Percentiles rank a stretch among this genome's conserved stretches.
Evolutionary conservation across 2,113 vertebrate genomes (phyloP).

Genomic region (Tinamus guttatus): DNA sequence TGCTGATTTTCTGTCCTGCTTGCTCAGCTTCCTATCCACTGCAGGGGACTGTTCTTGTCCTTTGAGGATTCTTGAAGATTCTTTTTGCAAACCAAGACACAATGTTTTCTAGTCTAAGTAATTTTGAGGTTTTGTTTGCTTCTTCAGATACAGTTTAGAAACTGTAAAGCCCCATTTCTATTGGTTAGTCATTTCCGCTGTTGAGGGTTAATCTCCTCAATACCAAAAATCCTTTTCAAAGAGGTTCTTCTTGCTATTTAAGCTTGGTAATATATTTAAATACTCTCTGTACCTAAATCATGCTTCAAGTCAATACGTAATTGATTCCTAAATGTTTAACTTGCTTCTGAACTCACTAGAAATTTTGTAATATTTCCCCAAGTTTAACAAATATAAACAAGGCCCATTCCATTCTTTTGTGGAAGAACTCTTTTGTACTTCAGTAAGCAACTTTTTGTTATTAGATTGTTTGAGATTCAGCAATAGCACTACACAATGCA

Average conservation of each 20-base stretch:
- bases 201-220: neutral
- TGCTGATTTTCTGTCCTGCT: neutral
- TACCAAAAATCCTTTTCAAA: neutral
- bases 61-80: neutral
- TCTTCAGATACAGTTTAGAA: neutral
- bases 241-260: neutral
- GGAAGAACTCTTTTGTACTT: neutral
- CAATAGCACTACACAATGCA: neutral
- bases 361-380: neutral
- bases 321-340: neutral
- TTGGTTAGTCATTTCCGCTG: neutral
- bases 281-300: neutral
- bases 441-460: slow-evolving; percentile 18
- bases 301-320: neutral
- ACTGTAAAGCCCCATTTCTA: neutral
- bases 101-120: neutral
- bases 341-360: neutral
- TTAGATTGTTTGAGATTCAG: slow-evolving; percentile 32
- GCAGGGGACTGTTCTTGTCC: neutral
- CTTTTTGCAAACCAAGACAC: neutral
- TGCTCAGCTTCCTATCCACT: neutral
- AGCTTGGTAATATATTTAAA: neutral
- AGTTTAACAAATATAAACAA: neutral
- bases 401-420: neutral
- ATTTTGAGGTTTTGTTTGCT: neutral